These are phyloP conservation scores for Ectemnius continuus DNA, from an alignment of 2,888 invertebrate species.

Conservation along the genomic window DNA sequence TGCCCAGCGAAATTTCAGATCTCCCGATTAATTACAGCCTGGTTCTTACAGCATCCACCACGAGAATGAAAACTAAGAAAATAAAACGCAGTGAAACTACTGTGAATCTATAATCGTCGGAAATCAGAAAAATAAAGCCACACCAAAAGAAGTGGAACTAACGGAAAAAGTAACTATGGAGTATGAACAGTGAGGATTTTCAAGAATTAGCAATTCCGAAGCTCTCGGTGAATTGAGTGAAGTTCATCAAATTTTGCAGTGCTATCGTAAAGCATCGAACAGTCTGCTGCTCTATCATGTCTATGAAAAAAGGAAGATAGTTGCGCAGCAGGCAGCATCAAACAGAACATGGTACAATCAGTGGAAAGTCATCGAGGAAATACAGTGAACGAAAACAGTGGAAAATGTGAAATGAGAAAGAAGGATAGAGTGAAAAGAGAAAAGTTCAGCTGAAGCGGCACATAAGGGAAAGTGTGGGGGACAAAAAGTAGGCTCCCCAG, in stretches of 20 bases:
- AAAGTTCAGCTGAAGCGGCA: background rate
- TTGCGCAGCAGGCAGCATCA: slow-evolving; percentile 6
- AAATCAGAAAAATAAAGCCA: background rate
- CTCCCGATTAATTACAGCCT: slow-evolving; percentile 45
- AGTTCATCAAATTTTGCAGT: background rate
- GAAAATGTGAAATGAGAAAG: background rate
- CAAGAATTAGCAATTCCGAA: background rate
- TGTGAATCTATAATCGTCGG: background rate
- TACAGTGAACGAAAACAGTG: background rate
- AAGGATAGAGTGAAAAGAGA: slow-evolving; percentile 5
- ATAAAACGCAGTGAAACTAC: background rate
- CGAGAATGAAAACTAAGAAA: background rate
- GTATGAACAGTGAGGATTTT: background rate
- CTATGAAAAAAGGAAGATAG: slow-evolving; percentile 2
- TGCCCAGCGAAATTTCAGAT: slow-evolving; percentile 22
- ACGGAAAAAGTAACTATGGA: background rate
- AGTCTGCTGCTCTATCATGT: background rate
- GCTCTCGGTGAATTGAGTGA: background rate
- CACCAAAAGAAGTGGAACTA: background rate
- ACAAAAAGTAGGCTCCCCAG: slow-evolving; percentile 35
- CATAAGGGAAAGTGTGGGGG: slow-evolving; percentile 22
- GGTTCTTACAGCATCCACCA: slow-evolving; percentile 22
- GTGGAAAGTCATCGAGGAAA: background rate
- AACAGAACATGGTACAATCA: slow-evolving; percentile 18
- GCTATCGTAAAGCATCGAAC: background rate